Base-by-base conservation (phyloP, 1,140 invertebrate species). In the Leptonema lineaticorne region DNA sequence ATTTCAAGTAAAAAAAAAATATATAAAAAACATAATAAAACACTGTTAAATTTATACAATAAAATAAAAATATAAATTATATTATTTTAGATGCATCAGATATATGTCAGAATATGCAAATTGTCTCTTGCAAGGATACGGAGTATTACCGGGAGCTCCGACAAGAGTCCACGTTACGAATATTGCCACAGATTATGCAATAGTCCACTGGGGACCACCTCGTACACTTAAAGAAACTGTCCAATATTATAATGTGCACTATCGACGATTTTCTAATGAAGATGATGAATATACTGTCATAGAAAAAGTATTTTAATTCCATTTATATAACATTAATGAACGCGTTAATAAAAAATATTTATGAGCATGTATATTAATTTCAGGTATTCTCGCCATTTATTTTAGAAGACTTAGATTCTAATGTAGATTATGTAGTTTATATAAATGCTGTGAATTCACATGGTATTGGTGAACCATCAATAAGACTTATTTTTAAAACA, bases 361-460 rank as follows among this genome's bases (percentile, higher is more conserved):
- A 20, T 18, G 9, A 18, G n/a, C 41, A 30, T 62, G 33, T 41
- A 41, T 29, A 63, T 33, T 41, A 58, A 8, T 66, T 72, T 14
- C 71, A 87, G 85, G 80, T 86, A 20, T 85, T 85, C 70, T 87
- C 89, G 29, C 91, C 92, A 6, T 90, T 85, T 74, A 87, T 94
- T 66, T 76, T 93, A 67, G 90, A 92, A 79, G 84, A 87, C 69
- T 80, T 94, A 24, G 84, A 88, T 72, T 85, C 88, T 5, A 86
- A 89, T 75, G 86, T 87, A 1, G 85, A 90, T 73, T 93, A 94
- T 75, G 92, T 94, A 77, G 89, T 92, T 68, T 93, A 87, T 74
- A 87, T 93, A n/a, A 88, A 90, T 73, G 91, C 91, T n/a, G 85
- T 89, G 22, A 94, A 94, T 78, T 83, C 84, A 2, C 90, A 92